phyloP scores from a whole-genome alignment of 2,888 invertebrate species.

The Teleogryllus oceanicus region DNA sequence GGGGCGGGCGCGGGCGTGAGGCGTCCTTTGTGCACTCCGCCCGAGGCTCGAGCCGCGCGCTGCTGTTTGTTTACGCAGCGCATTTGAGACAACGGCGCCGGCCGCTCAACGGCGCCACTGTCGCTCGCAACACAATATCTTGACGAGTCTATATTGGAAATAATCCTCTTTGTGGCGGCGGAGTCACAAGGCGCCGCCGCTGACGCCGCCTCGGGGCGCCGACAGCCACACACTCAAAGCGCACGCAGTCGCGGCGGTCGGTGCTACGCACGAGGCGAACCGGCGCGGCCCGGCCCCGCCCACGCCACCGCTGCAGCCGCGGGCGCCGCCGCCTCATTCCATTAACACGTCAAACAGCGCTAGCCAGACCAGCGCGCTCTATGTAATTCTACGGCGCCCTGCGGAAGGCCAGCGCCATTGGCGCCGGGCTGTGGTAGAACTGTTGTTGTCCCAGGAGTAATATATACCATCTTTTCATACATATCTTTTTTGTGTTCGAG shows the following conservation, averaged over 20 bases:
- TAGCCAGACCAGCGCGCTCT: background rate
- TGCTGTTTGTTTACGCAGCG: background rate
- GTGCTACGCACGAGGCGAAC: background rate
- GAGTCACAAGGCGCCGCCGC: background rate
- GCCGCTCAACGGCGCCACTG: conserved; percentile 5
- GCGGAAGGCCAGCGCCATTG: background rate
- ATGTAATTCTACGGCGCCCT: background rate
- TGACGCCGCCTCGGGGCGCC: background rate
- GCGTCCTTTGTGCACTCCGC: background rate
- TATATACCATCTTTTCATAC: no score
- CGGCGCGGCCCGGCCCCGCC: background rate
- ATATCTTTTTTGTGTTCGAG: no score
- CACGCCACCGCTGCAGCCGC: background rate
- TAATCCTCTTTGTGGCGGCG: conserved; percentile 9
- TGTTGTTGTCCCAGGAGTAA: no score
- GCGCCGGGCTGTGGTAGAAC: background rate
- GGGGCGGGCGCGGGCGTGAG: background rate
- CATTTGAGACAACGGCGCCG: conserved; percentile 7
- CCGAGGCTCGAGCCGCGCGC: no score
- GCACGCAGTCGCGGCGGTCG: background rate
- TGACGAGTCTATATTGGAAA: conserved; percentile 18
- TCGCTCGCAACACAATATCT: conserved; percentile 18
- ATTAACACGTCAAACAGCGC: conserved; percentile 18
- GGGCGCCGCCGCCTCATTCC: background rate
- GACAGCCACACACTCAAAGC: background rate